Conservation (phyloP, 1,140 invertebrate genomes). For the Drosophila baimaii region DNA sequence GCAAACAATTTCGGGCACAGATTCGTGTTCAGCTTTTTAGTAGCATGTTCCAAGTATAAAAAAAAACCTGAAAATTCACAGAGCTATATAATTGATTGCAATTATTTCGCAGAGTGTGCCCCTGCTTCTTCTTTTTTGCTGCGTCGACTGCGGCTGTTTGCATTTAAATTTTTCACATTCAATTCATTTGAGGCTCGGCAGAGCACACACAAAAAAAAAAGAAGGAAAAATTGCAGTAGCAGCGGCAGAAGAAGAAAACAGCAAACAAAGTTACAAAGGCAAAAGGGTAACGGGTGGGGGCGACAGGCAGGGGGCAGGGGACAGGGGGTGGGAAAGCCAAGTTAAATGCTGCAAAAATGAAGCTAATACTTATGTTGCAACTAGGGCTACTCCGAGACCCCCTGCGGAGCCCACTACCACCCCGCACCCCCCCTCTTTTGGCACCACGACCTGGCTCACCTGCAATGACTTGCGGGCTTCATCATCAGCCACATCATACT, state of each 20-base stretch:
- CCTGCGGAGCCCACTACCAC: background rate
- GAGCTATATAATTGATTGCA: background rate
- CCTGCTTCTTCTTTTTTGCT: constrained; percentile 47
- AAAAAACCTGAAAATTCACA: background rate
- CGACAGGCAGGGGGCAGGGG: background rate
- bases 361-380: constrained; percentile 81
- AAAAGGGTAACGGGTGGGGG: constrained; percentile 19
- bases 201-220: constrained; percentile 43
- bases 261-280: constrained; percentile 78
- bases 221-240: constrained; percentile 23
- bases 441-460: constrained; percentile 38
- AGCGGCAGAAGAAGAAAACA: constrained; percentile 36
- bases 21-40: background rate
- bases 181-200: constrained; percentile 80
- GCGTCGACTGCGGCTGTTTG: constrained; percentile 76
- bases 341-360: constrained; percentile 77
- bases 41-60: too few relatives aligned
- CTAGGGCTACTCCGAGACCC: constrained; percentile 52
- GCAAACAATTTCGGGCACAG: background rate
- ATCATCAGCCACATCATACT: constrained; percentile 50
- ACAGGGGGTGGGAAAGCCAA: constrained; percentile 13
- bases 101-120: constrained; percentile 6
- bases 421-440: background rate
- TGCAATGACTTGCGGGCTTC: constrained; percentile 71
- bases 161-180: constrained; percentile 83